Evolutionary conservation across 1,140 invertebrate species (phyloP).

Genomic region (Daktulosphaira vitifoliae): DNA sequence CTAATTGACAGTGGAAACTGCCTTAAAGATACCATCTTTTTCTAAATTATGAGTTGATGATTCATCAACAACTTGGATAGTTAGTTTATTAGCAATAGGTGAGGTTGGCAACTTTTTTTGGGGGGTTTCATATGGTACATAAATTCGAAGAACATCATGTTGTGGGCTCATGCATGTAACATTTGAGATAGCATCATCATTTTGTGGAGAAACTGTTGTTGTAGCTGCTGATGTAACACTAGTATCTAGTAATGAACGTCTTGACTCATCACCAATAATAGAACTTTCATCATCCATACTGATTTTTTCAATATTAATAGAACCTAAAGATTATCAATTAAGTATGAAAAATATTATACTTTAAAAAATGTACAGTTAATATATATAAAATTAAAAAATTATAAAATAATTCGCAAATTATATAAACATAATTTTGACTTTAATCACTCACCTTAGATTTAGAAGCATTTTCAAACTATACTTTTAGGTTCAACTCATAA

Average conservation of each 20-base stretch:
- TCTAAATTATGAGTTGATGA: constrained; percentile 11
- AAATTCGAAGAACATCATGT: constrained; percentile 64
- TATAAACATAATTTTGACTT: background rate
- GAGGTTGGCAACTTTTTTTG: constrained; percentile 25
- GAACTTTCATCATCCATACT: constrained; percentile 59
- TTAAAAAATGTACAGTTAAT: background rate
- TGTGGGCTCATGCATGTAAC: constrained; percentile 51
- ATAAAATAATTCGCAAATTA: background rate
- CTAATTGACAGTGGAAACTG: constrained; percentile 11
- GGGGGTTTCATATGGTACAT: constrained; percentile 58
- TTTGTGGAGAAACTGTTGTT: constrained; percentile 59
- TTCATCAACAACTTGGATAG: constrained; percentile 31
- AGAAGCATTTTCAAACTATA: no score
- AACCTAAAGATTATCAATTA: constrained; percentile 50
- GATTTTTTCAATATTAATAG: constrained; percentile 58
- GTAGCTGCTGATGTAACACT: constrained; percentile 73
- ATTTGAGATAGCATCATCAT: constrained; percentile 50
- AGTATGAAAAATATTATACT: constrained; percentile 3
- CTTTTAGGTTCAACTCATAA: no score
- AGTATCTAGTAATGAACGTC: constrained; percentile 68
- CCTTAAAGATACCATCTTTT: constrained; percentile 1
- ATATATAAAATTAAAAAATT: background rate
- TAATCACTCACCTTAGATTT: background rate
- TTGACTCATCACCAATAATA: constrained; percentile 54
- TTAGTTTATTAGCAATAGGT: constrained; percentile 28